Evolutionary conservation across 2,113 vertebrate species (phyloP).

Genomic region (Neomonachus schauinslandi): DNA sequence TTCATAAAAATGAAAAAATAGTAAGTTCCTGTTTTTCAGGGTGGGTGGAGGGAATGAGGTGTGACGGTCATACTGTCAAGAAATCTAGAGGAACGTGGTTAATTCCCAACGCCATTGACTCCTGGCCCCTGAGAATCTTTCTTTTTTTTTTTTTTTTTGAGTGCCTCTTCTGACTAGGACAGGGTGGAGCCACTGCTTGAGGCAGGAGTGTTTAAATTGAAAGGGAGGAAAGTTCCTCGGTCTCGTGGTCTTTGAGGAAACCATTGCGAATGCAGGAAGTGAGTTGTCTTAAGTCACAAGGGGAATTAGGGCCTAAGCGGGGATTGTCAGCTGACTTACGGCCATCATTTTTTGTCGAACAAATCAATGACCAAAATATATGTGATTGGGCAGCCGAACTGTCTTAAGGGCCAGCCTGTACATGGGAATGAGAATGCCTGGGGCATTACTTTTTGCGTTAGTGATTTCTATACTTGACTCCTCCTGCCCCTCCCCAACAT

Average conservation of each 20-base stretch:
- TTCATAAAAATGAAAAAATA: neutral
- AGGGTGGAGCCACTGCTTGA: neutral
- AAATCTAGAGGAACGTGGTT: too few species aligned
- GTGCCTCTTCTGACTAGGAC: neutral
- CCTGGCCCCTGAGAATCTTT: neutral
- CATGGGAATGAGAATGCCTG: neutral
- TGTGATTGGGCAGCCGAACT: neutral
- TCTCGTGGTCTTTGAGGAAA: neutral
- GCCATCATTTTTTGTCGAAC: neutral
- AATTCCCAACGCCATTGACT: neutral
- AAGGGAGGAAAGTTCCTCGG: neutral
- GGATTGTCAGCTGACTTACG: neutral
- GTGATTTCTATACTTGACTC: neutral
- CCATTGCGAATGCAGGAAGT: neutral
- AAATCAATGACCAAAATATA: neutral
- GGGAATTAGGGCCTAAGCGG: neutral
- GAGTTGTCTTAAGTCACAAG: neutral
- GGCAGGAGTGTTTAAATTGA: neutral
- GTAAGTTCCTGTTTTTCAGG: neutral
- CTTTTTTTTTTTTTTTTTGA: neutral
- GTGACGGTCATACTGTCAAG: neutral
- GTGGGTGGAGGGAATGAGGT: neutral
- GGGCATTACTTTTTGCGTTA: neutral
- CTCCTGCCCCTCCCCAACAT: rapidly evolving
- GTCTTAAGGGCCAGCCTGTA: too few species aligned